phyloP scores from a whole-genome alignment of 2,888 invertebrate species.

The Leptinotarsa rubiginosa region DNA sequence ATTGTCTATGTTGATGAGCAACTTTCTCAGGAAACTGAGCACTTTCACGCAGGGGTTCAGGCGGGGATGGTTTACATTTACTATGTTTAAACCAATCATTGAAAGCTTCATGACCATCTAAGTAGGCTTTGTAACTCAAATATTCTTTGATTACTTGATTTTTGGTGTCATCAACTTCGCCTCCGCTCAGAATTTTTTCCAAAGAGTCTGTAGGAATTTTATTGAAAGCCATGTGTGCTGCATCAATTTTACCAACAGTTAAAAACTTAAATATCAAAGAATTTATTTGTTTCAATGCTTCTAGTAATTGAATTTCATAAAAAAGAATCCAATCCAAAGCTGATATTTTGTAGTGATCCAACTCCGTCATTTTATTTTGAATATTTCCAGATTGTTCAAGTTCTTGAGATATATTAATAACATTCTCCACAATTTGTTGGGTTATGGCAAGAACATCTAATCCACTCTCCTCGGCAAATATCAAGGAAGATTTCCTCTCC shows the following conservation, averaged over 20 bases:
- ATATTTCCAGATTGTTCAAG: constrained; percentile 57
- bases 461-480: constrained; percentile 79
- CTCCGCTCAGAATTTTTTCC: constrained; percentile 67
- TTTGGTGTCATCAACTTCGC: constrained; percentile 67
- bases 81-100: constrained; percentile 89
- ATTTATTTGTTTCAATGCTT: constrained; percentile 89
- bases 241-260: constrained; percentile 83
- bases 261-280: constrained; percentile 88
- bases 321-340: constrained; percentile 90
- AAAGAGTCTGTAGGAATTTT: constrained; percentile 79
- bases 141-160: constrained; percentile 79
- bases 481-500: constrained; percentile 75
- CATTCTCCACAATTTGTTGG: constrained; percentile 85
- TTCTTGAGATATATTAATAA: constrained; percentile 67
- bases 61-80: constrained; percentile 80
- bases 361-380: constrained; percentile 69
- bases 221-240: constrained; percentile 80
- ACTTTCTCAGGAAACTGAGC: constrained; percentile 89
- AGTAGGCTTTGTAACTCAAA: constrained; percentile 87
- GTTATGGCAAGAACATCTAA: constrained; percentile 89
- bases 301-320: constrained; percentile 80
- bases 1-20: constrained; percentile 85
- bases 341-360: constrained; percentile 79
- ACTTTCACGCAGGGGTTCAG: constrained; percentile 71
- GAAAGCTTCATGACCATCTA: constrained; percentile 89